Percentiles rank a stretch among this genome's conserved stretches.
Conservation (phyloP, 1,140 invertebrate species). For the Atopsyche davidsoni region DNA sequence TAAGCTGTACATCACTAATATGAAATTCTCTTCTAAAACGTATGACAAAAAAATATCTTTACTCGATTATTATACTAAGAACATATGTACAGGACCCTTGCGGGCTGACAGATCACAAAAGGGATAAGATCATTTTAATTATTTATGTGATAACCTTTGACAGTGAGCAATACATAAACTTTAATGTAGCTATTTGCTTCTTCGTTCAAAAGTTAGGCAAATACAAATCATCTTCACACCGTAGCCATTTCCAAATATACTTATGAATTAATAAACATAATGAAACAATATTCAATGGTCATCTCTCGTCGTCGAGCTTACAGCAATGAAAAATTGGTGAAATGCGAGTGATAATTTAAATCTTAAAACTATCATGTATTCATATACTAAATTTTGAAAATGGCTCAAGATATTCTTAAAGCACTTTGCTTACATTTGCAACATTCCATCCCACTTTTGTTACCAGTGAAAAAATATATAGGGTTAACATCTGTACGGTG, state of each 20-base stretch:
- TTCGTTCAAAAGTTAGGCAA: constrained; percentile 7
- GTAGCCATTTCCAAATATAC: constrained; percentile 24
- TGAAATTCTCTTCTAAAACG: constrained; percentile 28
- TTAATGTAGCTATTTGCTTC: constrained; percentile 9
- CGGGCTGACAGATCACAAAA: constrained; percentile 28
- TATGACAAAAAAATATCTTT: constrained; percentile 31
- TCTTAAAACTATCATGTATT: constrained; percentile 30
- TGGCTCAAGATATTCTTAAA: constrained; percentile 29
- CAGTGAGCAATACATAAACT: constrained; percentile 21
- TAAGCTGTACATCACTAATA: constrained; percentile 30
- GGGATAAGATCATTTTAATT: constrained; percentile 22
- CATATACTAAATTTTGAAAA: constrained; percentile 30
- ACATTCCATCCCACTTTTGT: constrained; percentile 23
- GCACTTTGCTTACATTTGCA: constrained; percentile 23
- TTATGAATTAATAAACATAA: constrained; percentile 30
- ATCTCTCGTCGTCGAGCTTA: constrained; percentile 24
- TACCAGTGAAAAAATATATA: constrained; percentile 30
- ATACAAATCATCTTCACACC: constrained; percentile 17
- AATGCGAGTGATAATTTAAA: constrained; percentile 30
- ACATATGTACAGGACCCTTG: constrained; percentile 30
- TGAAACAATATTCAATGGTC: constrained; percentile 28
- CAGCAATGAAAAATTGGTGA: constrained; percentile 25
- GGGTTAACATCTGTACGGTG: constrained; percentile 16
- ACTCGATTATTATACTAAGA: constrained; percentile 30
- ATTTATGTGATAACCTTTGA: constrained; percentile 21